Percentiles rank a stretch among this genome's conserved stretches.
Conservation (phyloP, 1,140 invertebrate genomes). For the Aphelenchoides besseyi region DNA sequence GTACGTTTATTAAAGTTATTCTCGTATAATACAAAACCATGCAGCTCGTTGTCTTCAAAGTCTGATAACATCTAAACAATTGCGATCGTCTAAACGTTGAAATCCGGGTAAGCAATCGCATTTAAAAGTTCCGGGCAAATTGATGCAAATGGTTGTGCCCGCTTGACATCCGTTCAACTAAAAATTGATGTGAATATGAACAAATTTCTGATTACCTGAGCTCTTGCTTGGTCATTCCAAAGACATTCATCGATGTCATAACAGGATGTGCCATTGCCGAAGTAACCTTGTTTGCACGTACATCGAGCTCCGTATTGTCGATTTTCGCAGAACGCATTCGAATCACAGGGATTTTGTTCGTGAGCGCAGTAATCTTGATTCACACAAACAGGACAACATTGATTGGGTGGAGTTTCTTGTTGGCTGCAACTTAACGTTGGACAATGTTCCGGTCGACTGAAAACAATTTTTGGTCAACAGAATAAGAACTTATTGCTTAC, state of each 20-base stretch:
- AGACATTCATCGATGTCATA: constrained; percentile 55
- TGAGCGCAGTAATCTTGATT: constrained; percentile 48
- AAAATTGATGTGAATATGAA: constrained; percentile 32
- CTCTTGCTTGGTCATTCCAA: constrained; percentile 44
- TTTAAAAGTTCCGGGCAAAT: constrained; percentile 54
- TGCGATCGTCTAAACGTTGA: constrained; percentile 44
- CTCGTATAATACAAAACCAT: too few species aligned
- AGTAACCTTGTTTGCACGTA: constrained; percentile 55
- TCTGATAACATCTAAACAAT: constrained; percentile 53
- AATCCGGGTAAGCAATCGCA: constrained; percentile 56
- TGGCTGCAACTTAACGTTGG: constrained; percentile 40
- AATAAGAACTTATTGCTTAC: constrained; percentile 39
- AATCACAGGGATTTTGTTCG: constrained; percentile 34
- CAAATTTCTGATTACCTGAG: constrained; percentile 37
- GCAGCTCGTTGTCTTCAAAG: too few species aligned
- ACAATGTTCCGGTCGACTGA: constrained; percentile 43
- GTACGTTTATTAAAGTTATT: too few species aligned
- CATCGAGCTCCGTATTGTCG: constrained; percentile 43
- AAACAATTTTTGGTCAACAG: constrained; percentile 25
- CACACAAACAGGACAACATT: constrained; percentile 53
- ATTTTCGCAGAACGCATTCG: constrained; percentile 49
- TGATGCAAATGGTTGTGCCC: constrained; percentile 52
- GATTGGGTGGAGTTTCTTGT: constrained; percentile 54
- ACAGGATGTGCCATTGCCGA: constrained; percentile 51
- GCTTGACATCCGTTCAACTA: constrained; percentile 46